Evolutionary conservation across 2,113 vertebrate genomes (phyloP).

Genomic region (Triplophysa rosa): DNA sequence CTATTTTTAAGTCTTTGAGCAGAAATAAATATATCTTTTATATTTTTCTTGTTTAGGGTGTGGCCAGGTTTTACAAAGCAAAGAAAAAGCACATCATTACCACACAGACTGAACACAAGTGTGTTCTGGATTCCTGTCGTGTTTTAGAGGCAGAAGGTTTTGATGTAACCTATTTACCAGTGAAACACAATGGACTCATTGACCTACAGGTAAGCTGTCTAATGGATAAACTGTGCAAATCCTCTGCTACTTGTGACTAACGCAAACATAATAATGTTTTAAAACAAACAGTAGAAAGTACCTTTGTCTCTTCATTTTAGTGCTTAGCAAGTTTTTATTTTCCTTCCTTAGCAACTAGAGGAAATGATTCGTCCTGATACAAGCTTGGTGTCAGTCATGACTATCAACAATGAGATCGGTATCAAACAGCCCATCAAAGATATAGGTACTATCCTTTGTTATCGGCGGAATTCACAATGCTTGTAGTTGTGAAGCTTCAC

Average conservation of each 20-base stretch:
- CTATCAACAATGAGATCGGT: slow-evolving; percentile 96
- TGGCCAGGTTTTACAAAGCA: slow-evolving; percentile 89
- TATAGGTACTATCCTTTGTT: slow-evolving; percentile 79
- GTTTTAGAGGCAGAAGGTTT: slow-evolving; percentile 92
- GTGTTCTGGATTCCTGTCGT: slow-evolving; percentile 94
- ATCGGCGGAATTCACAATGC: background rate
- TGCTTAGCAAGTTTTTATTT: background rate
- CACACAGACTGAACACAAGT: slow-evolving; percentile 95
- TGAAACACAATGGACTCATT: slow-evolving; percentile 85
- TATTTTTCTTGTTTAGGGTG: slow-evolving; percentile 78
- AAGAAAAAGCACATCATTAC: slow-evolving; percentile 93
- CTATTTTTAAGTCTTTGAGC: background rate
- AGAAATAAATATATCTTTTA: background rate
- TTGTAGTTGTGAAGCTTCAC: background rate
- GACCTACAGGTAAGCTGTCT: slow-evolving; percentile 81
- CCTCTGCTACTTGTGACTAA: too few relatives aligned
- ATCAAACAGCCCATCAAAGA: slow-evolving; percentile 88
- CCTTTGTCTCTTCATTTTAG: background rate
- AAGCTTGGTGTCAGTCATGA: slow-evolving; percentile 91
- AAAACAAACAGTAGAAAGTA: too few relatives aligned
- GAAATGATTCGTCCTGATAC: slow-evolving; percentile 86
- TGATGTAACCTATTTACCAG: slow-evolving; percentile 88
- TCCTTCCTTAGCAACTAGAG: slow-evolving; percentile 80
- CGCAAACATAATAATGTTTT: too few relatives aligned
- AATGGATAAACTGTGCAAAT: background rate